These are phyloP conservation scores for Oncorhynchus masou DNA, from an alignment of 2,113 vertebrate species.

Conservation along the genomic window DNA sequence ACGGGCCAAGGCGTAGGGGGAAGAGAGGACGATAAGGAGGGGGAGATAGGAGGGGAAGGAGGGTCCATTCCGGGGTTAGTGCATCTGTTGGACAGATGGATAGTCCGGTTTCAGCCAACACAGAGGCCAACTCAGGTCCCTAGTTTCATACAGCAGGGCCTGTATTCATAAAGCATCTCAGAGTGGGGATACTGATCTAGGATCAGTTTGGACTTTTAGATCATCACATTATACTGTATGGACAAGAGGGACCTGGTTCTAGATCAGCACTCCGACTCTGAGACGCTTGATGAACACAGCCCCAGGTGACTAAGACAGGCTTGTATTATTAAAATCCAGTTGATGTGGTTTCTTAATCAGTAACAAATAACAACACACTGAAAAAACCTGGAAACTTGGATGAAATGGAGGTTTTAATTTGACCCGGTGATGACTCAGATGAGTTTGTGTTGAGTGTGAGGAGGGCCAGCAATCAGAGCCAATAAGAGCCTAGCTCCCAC, in stretches of 20 bases:
- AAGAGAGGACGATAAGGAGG: constrained; percentile 11
- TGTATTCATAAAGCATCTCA: no score
- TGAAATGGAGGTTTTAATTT: not conserved
- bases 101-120: constrained; percentile 19
- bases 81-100: constrained; percentile 37
- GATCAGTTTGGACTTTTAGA: no score
- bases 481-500: no score
- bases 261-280: no score
- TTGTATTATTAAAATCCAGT: no score
- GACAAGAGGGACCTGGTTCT: no score
- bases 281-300: no score
- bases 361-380: not conserved
- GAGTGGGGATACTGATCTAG: no score
- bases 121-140: not conserved
- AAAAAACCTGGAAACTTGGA: not conserved
- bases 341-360: no score
- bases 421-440: not conserved
- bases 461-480: not conserved
- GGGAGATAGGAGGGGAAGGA: constrained; percentile 10
- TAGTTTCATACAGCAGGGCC: not conserved
- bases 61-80: constrained; percentile 20
- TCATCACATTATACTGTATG: no score
- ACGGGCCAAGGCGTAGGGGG: constrained; percentile 24
- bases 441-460: not conserved
- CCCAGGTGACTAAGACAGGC: no score